These are phyloP conservation scores for Lasiurus borealis DNA, from an alignment of 2,113 vertebrate species.

Conservation along the genomic window DNA sequence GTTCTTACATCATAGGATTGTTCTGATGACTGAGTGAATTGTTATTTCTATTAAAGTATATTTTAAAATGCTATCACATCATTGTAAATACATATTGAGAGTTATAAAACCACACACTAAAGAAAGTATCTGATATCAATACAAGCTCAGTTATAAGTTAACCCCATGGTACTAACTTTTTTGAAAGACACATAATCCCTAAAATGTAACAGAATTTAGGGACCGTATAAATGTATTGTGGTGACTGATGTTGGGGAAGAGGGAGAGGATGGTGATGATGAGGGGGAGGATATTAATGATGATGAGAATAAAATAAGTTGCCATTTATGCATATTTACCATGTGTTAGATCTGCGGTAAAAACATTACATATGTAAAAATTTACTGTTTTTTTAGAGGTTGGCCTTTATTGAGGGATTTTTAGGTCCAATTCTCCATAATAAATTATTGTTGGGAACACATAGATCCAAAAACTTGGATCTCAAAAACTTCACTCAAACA, in stretches of 20 bases:
- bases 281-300: background rate
- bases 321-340: background rate
- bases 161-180: background rate
- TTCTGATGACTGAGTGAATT: constrained; percentile 1
- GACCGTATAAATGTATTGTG: background rate
- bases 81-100: background rate
- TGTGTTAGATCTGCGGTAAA: background rate
- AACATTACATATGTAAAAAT: background rate
- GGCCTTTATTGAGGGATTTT: background rate
- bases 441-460: background rate
- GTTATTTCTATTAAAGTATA: constrained; percentile 19
- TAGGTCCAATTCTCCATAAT: background rate
- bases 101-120: background rate
- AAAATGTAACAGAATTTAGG: background rate
- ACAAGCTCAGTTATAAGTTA: background rate
- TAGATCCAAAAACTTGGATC: background rate
- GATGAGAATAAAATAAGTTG: background rate
- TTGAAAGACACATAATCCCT: background rate
- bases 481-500: no score
- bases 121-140: background rate
- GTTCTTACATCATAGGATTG: background rate
- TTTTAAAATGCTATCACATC: background rate
- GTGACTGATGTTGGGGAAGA: background rate
- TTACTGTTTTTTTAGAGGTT: background rate
- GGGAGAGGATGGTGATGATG: background rate